Evolutionary conservation across 2,113 vertebrate species (phyloP).

Genomic region (Dinomys branickii): DNA sequence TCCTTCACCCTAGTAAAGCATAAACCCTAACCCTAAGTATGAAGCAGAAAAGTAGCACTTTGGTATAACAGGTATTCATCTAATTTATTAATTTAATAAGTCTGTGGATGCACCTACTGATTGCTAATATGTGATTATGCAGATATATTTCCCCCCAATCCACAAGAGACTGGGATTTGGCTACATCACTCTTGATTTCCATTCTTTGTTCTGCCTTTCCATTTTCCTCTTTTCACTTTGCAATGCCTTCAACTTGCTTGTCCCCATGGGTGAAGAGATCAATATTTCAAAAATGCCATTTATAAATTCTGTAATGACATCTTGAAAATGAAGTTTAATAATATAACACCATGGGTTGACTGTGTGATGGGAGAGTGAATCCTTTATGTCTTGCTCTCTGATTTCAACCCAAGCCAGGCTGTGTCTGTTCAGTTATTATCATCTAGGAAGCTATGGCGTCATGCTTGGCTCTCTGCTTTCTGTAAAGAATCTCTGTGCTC

Average conservation of each 20-base stretch:
- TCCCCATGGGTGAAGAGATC: slow-evolving; percentile 44
- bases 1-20: neutral
- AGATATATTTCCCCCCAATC: neutral
- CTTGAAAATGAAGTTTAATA: neutral
- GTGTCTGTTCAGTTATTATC: neutral
- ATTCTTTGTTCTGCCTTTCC: neutral
- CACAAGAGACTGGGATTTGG: neutral
- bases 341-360: neutral
- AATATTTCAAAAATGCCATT: neutral
- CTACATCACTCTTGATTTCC: neutral
- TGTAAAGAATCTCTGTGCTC: neutral
- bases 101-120: neutral
- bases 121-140: neutral
- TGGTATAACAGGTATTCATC: neutral
- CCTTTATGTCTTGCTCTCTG: neutral
- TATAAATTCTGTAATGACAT: neutral
- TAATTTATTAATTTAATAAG: slow-evolving; percentile 31
- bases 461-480: neutral
- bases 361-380: too few relatives aligned
- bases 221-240: neutral
- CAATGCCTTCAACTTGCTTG: neutral
- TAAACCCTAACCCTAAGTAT: neutral
- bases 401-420: neutral
- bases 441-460: neutral
- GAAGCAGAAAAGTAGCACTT: neutral